These are phyloP conservation scores for Acronicta aceris DNA, from an alignment of 2,888 invertebrate genomes.

Conservation along the genomic window DNA sequence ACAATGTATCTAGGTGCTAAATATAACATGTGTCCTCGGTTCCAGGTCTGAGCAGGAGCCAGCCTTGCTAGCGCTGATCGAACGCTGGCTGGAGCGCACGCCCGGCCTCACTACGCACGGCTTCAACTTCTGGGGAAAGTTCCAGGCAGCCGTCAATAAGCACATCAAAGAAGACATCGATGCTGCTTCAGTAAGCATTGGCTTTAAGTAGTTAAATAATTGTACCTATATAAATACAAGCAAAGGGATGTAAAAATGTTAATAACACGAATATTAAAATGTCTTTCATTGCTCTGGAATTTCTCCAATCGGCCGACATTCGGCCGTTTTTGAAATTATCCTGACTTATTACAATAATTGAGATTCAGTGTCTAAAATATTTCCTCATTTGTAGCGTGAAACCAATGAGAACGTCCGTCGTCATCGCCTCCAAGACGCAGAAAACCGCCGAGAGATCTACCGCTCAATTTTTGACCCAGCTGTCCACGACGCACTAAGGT, in stretches of 20 bases:
- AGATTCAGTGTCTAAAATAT: too few relatives aligned
- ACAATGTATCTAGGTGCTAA: too few relatives aligned
- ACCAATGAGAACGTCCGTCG: slow-evolving; percentile 90
- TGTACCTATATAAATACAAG: too few relatives aligned
- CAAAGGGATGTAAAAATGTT: too few relatives aligned
- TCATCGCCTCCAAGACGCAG: slow-evolving; percentile 92
- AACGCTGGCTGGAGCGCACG: slow-evolving; percentile 98
- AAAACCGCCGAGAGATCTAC: slow-evolving; percentile 95
- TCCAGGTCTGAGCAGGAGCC: slow-evolving; percentile 94
- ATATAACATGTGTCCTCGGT: not conserved
- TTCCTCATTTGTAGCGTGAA: slow-evolving; percentile 84
- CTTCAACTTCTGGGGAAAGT: slow-evolving; percentile 98
- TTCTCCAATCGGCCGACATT: too few relatives aligned
- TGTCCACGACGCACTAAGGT: slow-evolving; percentile 94
- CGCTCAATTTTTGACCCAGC: slow-evolving; percentile 96
- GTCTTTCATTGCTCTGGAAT: too few relatives aligned
- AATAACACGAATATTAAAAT: too few relatives aligned
- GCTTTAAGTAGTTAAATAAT: not conserved
- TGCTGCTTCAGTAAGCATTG: slow-evolving; percentile 87
- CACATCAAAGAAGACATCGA: slow-evolving; percentile 92
- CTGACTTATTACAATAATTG: too few relatives aligned
- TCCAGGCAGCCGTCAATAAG: slow-evolving; percentile 92
- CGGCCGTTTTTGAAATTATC: too few relatives aligned
- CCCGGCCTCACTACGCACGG: slow-evolving; percentile 96
- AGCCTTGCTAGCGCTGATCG: slow-evolving; percentile 95